These are phyloP conservation scores for Falco punctatus DNA, from an alignment of 2,113 vertebrate genomes.

Conservation along the genomic window DNA sequence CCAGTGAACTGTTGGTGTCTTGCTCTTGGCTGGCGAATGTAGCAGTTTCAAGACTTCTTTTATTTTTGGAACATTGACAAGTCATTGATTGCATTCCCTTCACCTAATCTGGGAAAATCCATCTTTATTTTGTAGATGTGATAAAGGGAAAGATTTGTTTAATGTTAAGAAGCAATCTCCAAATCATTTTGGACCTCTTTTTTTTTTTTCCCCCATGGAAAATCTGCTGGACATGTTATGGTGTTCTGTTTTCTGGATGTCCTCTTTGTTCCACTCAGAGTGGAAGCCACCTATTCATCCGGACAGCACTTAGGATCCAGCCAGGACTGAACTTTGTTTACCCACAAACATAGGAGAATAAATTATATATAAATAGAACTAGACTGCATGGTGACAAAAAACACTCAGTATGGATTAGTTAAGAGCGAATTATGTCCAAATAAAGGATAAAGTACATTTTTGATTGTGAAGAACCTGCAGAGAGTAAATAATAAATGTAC, in stretches of 20 bases:
- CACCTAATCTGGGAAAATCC: background rate
- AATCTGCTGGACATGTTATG: background rate
- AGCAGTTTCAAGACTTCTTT: background rate
- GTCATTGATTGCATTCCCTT: background rate
- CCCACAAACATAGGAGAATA: background rate
- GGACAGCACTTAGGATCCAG: background rate
- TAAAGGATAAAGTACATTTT: background rate
- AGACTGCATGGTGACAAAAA: background rate
- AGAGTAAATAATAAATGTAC: background rate
- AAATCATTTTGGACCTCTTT: background rate
- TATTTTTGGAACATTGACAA: background rate
- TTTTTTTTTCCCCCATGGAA: background rate
- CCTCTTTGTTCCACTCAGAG: background rate
- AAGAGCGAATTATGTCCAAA: background rate
- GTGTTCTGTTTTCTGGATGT: background rate
- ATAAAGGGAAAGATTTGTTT: background rate
- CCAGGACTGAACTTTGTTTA: background rate
- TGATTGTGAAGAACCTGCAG: background rate
- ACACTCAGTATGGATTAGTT: background rate
- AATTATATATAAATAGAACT: background rate
- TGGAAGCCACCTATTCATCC: background rate
- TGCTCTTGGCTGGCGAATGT: background rate
- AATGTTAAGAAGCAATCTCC: background rate
- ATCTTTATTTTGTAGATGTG: background rate
- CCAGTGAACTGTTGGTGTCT: background rate